phyloP scores from a whole-genome alignment of 2,888 invertebrate genomes.

The Chrysolina haemoptera region DNA sequence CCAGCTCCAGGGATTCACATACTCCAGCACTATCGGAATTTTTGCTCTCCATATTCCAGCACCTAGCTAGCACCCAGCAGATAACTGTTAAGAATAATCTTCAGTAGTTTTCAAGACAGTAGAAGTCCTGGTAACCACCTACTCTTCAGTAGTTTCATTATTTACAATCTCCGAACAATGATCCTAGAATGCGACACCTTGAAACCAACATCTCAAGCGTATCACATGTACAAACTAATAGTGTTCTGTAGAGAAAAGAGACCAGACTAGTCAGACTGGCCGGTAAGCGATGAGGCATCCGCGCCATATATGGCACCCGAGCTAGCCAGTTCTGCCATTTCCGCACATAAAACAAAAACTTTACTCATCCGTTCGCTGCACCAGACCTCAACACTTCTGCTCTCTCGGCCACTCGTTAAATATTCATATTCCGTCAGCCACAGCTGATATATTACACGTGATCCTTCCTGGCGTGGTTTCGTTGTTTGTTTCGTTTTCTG shows the following conservation, averaged over 20 bases:
- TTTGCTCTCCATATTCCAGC: no score
- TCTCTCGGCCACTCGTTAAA: conserved; percentile 42
- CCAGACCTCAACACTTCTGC: conserved; percentile 43
- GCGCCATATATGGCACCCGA: conserved; percentile 50
- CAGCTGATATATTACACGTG: conserved; percentile 40
- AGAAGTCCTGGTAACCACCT: no score
- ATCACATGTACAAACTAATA: background rate
- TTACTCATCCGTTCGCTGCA: conserved; percentile 50
- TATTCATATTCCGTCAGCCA: conserved; percentile 44
- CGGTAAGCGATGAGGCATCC: conserved; percentile 46
- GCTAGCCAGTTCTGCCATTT: conserved; percentile 44
- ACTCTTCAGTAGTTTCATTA: no score
- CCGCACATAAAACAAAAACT: conserved; percentile 46
- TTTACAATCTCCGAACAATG: no score
- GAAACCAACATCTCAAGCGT: background rate
- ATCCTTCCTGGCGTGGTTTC: conserved; percentile 27
- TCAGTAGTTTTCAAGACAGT: no score
- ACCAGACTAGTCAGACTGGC: conserved; percentile 39
- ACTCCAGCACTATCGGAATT: no score
- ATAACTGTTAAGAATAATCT: no score
- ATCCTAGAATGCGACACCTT: background rate
- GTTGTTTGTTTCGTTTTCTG: conserved; percentile 14
- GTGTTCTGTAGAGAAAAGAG: background rate
- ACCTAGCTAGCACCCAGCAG: no score
- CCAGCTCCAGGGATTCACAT: no score